phyloP scores from a whole-genome alignment of 2,888 invertebrate genomes.

The Netelia fuscicornis region DNA sequence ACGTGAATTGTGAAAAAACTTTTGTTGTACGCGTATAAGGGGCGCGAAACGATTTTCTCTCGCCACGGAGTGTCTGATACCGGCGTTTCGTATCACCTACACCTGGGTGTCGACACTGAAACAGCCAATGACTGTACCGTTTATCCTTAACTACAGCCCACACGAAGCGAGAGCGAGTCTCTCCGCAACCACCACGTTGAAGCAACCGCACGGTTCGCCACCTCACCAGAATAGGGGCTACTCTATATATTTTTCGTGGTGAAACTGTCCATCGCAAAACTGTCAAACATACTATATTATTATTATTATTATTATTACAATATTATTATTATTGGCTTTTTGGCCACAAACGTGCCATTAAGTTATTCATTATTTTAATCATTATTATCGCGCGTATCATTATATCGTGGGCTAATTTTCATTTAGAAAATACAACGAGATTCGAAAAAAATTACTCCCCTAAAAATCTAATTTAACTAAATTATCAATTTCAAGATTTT shows the following conservation, averaged over 20 bases:
- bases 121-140: conserved; percentile 38
- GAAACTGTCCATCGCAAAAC: not conserved
- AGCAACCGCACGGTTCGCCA: conserved; percentile 40
- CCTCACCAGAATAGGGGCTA: not conserved
- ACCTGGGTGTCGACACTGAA: conserved; percentile 21
- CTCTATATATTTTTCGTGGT: not conserved
- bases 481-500: no score
- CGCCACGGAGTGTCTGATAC: not conserved
- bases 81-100: not conserved
- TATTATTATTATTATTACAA: not conserved
- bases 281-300: not conserved
- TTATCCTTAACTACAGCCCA: conserved; percentile 28
- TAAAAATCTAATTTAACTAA: no score
- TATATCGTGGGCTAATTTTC: no score
- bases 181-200: conserved; percentile 24
- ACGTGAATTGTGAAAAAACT: conserved; percentile 8
- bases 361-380: not conserved
- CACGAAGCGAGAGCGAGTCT: conserved; percentile 20
- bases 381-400: not conserved
- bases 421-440: no score
- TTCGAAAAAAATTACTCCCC: no score
- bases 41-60: not conserved
- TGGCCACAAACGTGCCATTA: not conserved
- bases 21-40: not conserved
- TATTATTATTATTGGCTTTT: not conserved